These are phyloP conservation scores for Hozukius guyotensis DNA, from an alignment of 2,797 vertebrate genomes.

Conservation along the genomic window DNA sequence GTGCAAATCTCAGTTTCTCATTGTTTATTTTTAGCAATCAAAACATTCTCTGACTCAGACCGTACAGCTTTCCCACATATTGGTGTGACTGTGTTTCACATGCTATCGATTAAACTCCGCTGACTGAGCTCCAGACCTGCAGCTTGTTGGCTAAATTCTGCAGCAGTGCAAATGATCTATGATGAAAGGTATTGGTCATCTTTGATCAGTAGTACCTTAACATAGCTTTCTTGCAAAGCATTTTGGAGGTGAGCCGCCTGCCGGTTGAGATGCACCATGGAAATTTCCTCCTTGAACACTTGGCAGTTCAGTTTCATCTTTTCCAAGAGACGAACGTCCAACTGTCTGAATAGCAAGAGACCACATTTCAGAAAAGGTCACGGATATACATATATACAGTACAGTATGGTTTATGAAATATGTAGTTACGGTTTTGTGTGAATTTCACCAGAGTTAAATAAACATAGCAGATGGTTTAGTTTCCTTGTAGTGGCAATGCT, in stretches of 20 bases:
- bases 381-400: background rate
- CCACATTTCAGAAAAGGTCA: background rate
- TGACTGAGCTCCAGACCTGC: conserved; percentile 3
- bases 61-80: conserved; percentile 61
- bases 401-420: background rate
- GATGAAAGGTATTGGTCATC: background rate
- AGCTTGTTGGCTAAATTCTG: background rate
- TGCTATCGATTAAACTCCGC: conserved; percentile 34
- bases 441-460: background rate
- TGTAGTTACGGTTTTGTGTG: background rate
- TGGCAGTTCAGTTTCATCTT: conserved; percentile 80
- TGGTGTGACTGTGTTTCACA: conserved; percentile 44
- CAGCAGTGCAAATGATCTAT: background rate
- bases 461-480: conserved; percentile 4
- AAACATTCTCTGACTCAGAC: conserved; percentile 61
- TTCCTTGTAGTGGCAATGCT: background rate
- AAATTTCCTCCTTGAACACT: conserved; percentile 83
- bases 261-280: conserved; percentile 77
- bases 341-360: conserved; percentile 62
- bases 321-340: conserved; percentile 76
- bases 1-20: conserved; percentile 51
- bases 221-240: conserved; percentile 57
- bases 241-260: conserved; percentile 71
- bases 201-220: conserved; percentile 50
- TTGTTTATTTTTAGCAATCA: conserved; percentile 66